Percentiles rank a stretch among this genome's conserved stretches.
Conservation (phyloP, 1,140 invertebrate genomes). For the Conus ventricosus region DNA sequence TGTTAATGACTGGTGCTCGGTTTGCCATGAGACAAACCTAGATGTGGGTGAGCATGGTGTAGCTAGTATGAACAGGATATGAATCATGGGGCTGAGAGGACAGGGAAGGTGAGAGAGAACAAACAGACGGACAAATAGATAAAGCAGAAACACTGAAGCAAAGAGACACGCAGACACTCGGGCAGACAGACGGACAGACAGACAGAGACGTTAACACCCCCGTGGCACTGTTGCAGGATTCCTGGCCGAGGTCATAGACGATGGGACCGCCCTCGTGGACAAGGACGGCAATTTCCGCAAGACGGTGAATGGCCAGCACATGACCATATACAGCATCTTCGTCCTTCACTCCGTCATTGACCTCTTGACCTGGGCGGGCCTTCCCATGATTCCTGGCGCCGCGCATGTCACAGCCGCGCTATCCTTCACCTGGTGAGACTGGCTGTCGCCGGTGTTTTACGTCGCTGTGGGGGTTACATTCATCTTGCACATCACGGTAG, state of each 20-base stretch:
- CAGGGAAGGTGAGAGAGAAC: neutral
- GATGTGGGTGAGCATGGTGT: too few relatives aligned
- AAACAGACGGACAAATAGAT: neutral
- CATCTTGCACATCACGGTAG: too few relatives aligned
- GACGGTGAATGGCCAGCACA: constrained; percentile 48
- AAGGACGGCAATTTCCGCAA: constrained; percentile 51
- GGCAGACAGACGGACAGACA: neutral
- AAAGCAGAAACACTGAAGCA: neutral
- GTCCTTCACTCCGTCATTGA: constrained; percentile 47
- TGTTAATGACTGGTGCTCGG: too few relatives aligned
- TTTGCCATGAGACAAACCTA: too few relatives aligned
- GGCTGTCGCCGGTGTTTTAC: neutral
- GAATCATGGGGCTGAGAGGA: neutral
- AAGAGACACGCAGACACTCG: neutral
- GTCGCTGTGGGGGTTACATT: too few relatives aligned
- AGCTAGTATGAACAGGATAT: neutral
- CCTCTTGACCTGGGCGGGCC: constrained; percentile 41
- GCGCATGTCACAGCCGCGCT: constrained; percentile 42
- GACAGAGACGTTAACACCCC: constrained; percentile 14
- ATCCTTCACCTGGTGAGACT: constrained; percentile 44
- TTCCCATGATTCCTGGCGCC: constrained; percentile 42
- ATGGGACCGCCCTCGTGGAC: constrained; percentile 26
- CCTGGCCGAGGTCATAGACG: constrained; percentile 49
- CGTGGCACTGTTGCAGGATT: constrained; percentile 41
- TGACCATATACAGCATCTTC: constrained; percentile 55